Evolutionary conservation across 2,797 vertebrate species (phyloP).

Genomic region (Podargus strigoides): DNA sequence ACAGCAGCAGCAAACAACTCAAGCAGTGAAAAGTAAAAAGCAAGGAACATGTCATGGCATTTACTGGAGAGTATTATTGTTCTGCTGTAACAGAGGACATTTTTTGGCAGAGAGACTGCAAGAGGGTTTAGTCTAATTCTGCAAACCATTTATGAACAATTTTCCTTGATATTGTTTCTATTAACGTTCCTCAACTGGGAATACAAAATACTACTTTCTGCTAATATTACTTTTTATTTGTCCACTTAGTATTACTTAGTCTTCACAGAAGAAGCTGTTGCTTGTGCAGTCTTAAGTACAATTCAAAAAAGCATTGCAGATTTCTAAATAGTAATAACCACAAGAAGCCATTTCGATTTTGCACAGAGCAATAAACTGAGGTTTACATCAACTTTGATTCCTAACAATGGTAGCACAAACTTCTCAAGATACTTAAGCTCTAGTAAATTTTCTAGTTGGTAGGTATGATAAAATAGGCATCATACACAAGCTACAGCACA

Average conservation of each 20-base stretch:
- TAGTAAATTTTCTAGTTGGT: neutral
- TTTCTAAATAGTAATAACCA: neutral
- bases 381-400: neutral
- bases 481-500: neutral
- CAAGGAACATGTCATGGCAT: neutral
- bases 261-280: neutral
- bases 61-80: neutral
- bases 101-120: neutral
- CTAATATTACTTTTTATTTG: neutral
- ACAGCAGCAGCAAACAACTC: conserved; percentile 2
- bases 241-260: neutral
- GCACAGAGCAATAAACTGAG: neutral
- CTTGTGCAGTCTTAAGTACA: neutral
- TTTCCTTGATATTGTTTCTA: neutral
- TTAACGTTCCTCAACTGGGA: neutral
- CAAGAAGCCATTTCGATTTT: neutral
- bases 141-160: neutral
- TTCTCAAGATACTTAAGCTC: neutral
- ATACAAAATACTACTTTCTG: neutral
- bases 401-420: neutral
- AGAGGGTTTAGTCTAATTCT: neutral
- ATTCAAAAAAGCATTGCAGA: neutral
- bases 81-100: neutral
- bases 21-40: neutral
- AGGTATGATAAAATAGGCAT: neutral